Evolutionary conservation across 2,113 vertebrate species (phyloP).

Genomic region (Cyphomyrus plagiostoma): DNA sequence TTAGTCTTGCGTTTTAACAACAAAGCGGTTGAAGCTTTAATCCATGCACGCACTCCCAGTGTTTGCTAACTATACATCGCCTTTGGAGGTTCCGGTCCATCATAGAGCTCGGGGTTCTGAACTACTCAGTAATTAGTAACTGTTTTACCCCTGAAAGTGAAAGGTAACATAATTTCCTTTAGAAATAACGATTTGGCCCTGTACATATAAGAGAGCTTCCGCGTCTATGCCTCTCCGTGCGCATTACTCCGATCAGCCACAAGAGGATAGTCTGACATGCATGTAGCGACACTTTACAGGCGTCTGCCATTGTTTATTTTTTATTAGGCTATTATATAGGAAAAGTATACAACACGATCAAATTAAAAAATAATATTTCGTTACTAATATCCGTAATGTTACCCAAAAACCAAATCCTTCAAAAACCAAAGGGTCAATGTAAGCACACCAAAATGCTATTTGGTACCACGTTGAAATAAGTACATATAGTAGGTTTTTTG

Average conservation of each 20-base stretch:
- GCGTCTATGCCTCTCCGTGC: neutral
- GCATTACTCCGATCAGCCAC: conserved; percentile 45
- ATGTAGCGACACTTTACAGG: neutral
- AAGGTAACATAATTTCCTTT: neutral
- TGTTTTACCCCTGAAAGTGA: neutral
- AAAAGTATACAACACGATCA: neutral
- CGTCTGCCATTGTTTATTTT: neutral
- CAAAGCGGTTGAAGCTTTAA: neutral
- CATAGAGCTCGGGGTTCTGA: neutral
- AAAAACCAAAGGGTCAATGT: neutral
- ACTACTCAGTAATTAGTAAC: neutral
- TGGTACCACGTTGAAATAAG: neutral
- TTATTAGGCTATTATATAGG: neutral
- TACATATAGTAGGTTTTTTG: neutral
- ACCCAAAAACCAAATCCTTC: neutral
- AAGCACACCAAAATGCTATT: neutral
- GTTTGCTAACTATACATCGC: neutral
- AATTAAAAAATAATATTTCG: neutral
- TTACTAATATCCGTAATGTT: neutral
- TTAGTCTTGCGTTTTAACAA: neutral
- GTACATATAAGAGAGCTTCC: neutral
- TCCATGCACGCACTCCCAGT: neutral
- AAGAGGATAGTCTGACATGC: conserved; percentile 44
- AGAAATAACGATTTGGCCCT: neutral
- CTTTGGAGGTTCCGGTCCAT: neutral